These are phyloP conservation scores for Aphis craccivora DNA, from an alignment of 1,140 invertebrate genomes.

Conservation along the genomic window DNA sequence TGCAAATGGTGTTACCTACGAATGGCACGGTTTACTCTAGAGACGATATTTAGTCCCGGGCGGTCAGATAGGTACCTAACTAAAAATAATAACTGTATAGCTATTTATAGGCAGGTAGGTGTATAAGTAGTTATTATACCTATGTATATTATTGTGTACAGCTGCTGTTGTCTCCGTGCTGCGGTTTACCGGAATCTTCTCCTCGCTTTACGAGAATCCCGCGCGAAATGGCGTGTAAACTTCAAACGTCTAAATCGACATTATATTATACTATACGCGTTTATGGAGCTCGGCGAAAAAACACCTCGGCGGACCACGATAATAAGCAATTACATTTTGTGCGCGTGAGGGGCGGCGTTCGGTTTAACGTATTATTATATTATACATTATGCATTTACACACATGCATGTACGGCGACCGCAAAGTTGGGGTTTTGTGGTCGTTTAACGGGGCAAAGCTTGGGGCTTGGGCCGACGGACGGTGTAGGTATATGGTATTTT, in stretches of 20 bases:
- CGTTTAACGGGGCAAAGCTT: not conserved
- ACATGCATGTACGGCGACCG: not conserved
- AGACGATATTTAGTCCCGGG: not conserved
- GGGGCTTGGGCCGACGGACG: not conserved
- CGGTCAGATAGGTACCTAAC: not conserved
- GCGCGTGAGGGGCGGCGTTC: not conserved
- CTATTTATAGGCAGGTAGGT: not conserved
- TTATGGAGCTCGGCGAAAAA: not conserved
- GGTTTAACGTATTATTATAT: not conserved
- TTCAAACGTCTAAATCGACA: not conserved
- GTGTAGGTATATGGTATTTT: not conserved
- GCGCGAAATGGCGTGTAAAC: not conserved
- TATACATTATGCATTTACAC: not conserved
- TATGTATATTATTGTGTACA: not conserved
- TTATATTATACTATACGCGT: too few species aligned
- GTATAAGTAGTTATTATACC: not conserved
- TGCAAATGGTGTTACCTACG: conserved; percentile 8
- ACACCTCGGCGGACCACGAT: not conserved
- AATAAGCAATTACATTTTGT: not conserved
- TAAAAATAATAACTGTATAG: not conserved
- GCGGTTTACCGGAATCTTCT: not conserved
- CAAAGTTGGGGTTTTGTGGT: not conserved
- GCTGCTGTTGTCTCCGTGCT: too few species aligned
- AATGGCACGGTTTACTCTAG: not conserved
- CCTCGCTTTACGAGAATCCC: not conserved